phyloP scores from a whole-genome alignment of 1,140 invertebrate species.

The Eupristina koningsbergeri region DNA sequence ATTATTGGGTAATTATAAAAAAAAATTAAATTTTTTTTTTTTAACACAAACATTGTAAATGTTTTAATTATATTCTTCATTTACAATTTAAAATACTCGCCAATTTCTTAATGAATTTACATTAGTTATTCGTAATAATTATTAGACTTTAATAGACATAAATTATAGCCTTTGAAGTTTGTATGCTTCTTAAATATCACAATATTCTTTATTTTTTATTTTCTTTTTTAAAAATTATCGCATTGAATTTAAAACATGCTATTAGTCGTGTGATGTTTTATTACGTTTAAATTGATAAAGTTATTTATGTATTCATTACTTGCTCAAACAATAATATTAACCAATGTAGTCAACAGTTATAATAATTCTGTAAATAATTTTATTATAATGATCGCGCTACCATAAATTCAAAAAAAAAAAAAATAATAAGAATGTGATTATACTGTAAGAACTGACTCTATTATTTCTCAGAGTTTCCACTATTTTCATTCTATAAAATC shows the following conservation, averaged over 20 bases:
- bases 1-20: background rate
- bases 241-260: background rate
- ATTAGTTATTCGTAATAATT: background rate
- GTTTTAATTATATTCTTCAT: background rate
- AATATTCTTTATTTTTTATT: background rate
- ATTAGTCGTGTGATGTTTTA: background rate
- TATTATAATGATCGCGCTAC: background rate
- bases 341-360: background rate
- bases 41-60: background rate
- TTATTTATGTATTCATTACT: background rate
- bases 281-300: background rate
- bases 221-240: background rate
- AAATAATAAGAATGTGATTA: background rate
- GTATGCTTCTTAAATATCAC: background rate
- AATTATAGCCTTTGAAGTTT: background rate
- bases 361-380: background rate
- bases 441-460: too few species aligned
- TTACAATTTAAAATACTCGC: background rate
- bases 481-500: background rate
- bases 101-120: background rate
- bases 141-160: background rate
- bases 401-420: too few species aligned
- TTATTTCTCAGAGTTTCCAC: background rate
- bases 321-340: background rate
- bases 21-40: background rate